Base-by-base conservation (phyloP, 2,888 invertebrate genomes). In the Ophion ventricosus region DNA sequence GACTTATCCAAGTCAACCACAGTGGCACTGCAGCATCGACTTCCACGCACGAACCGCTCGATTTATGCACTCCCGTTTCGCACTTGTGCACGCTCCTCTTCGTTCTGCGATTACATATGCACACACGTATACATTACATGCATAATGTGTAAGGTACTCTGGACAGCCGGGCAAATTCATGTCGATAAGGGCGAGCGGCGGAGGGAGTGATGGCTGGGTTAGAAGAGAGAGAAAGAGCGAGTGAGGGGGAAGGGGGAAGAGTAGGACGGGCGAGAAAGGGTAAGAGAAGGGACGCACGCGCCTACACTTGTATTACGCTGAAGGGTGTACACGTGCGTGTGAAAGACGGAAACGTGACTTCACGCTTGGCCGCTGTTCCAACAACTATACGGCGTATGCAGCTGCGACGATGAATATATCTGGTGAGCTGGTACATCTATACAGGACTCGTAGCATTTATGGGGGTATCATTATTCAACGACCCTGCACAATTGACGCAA, bases 311-410 rank as follows among this genome's bases (percentile, higher is more conserved):
- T 76, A 49, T 20, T 5, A 40, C 75, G 72, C 59, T 17, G 80
- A 80, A 83, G 80, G 75, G 80, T 77, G 70, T 81, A 73, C 78
- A 84, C 78, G 78, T 84, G 80, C 81, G 84, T 84, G 82, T 75
- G 81, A 82, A 84, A 79, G 82, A 82, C 81, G 84, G 78, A 66
- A 84, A 75, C 73, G 59, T 84, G 81, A 84, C 84, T 69, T 56
- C 67, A 73, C 74, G 54, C 70, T 49, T 61, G 77, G 49, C 11
- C 54, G 40, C 49, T 43, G 67, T 76, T 83, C 59, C 59, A 29
- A 75, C 23, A 74, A 70, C 67, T 49, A 14, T 75, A 74, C 78
- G 61, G 29, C 63, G 43, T 78, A 75, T 61, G 74, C 70, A 56
- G 23, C 57, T 61, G 14, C 25, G 14, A 76, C 54, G 57, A 79